Conservation (phyloP, 2,113 vertebrate species). For the Cryptomyrus ogoouensis region DNA sequence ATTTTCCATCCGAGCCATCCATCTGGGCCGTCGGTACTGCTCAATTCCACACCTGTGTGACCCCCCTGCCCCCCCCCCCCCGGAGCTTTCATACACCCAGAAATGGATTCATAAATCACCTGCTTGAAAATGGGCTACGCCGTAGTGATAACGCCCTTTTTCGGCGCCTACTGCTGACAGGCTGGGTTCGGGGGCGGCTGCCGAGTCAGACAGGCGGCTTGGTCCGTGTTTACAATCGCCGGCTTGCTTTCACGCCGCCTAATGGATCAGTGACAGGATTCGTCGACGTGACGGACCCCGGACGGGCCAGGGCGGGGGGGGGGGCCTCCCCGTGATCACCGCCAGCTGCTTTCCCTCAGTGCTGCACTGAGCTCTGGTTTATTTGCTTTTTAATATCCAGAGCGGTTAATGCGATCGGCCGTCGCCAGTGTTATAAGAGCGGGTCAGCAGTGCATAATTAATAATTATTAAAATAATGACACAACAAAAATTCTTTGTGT, state of each 20-base stretch:
- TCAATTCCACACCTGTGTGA: neutral
- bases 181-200: neutral
- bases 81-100: neutral
- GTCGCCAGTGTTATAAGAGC: neutral
- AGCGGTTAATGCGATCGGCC: neutral
- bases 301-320: neutral
- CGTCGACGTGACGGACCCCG: neutral
- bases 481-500: neutral
- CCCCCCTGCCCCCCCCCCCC: neutral
- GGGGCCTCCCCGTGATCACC: neutral
- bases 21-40: neutral
- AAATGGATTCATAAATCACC: conserved; percentile 2
- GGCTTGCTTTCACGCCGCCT: neutral
- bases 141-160: neutral
- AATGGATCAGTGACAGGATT: neutral
- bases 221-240: neutral
- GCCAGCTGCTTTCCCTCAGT: neutral
- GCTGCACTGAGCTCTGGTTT: neutral
- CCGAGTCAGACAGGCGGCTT: neutral
- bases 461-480: neutral
- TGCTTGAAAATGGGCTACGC: neutral
- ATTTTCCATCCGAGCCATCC: neutral
- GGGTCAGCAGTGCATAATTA: neutral
- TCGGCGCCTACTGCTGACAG: neutral
- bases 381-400: neutral